These are phyloP conservation scores for Rhagonycha fulva DNA, from an alignment of 2,888 invertebrate species.

Conservation along the genomic window DNA sequence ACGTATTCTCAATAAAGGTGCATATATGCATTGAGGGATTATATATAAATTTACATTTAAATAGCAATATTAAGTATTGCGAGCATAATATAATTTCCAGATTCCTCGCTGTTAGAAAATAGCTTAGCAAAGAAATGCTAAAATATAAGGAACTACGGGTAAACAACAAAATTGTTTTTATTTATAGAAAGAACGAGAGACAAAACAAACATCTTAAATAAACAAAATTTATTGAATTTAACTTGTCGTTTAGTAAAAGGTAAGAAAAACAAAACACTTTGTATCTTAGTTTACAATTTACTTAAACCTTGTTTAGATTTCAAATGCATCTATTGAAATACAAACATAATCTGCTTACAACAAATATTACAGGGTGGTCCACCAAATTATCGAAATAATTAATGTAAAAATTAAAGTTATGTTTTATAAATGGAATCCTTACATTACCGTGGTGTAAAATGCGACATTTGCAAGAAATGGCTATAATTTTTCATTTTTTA, in stretches of 20 bases:
- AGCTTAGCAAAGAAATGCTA: not conserved
- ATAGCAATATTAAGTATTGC: not conserved
- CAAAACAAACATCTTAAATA: conserved; percentile 18
- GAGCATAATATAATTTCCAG: not conserved
- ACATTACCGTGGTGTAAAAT: conserved; percentile 2
- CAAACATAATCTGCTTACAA: too few species aligned
- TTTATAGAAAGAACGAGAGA: conserved; percentile 6
- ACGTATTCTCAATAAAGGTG: not conserved
- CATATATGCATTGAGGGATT: not conserved
- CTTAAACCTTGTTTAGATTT: not conserved
- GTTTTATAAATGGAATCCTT: conserved; percentile 16
- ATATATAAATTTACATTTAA: not conserved
- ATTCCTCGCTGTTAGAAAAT: not conserved
- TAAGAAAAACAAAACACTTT: not conserved
- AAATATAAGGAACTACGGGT: not conserved
- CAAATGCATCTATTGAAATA: too few species aligned
- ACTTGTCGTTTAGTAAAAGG: not conserved
- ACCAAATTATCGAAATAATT: too few species aligned
- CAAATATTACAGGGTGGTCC: too few species aligned
- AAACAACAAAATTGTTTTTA: not conserved
- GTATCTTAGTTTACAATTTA: not conserved
- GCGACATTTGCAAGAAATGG: conserved; percentile 28
- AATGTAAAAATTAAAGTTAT: not conserved
- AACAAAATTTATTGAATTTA: conserved; percentile 5
- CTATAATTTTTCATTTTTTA: conserved; percentile 27